Evolutionary conservation across 2,797 vertebrate species (phyloP).

Genomic region (Enteromius treurensis): DNA sequence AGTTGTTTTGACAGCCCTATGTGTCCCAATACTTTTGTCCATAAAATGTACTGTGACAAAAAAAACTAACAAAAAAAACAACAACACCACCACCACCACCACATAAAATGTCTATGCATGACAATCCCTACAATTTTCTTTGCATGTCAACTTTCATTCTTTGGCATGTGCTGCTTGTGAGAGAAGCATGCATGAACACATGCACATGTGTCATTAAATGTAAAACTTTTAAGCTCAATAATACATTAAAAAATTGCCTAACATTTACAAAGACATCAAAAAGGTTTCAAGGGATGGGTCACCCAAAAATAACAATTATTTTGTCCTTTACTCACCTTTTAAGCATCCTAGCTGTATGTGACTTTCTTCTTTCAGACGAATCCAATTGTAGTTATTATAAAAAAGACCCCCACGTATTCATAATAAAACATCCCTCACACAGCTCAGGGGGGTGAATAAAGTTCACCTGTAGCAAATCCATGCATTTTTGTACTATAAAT

Average conservation of each 20-base stretch:
- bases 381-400: too few relatives aligned
- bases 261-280: constrained; percentile 61
- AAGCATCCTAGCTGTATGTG: too few relatives aligned
- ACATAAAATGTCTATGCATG: neutral
- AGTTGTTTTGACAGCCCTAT: neutral
- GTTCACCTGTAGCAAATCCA: too few relatives aligned
- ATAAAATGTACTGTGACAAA: neutral
- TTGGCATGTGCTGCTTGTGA: constrained; percentile 14
- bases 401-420: too few relatives aligned
- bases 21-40: neutral
- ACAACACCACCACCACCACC: too few relatives aligned
- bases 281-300: constrained; percentile 56
- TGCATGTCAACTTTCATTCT: constrained; percentile 22
- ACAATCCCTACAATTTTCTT: neutral
- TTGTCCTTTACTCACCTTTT: too few relatives aligned
- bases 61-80: neutral
- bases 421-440: too few relatives aligned
- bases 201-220: constrained; percentile 34
- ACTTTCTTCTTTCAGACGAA: too few relatives aligned
- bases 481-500: too few relatives aligned
- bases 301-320: too few relatives aligned
- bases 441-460: too few relatives aligned
- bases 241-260: constrained; percentile 61
- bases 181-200: constrained; percentile 52
- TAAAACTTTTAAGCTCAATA: constrained; percentile 59